Evolutionary conservation across 2,888 invertebrate genomes (phyloP), one percentile per base, ranked within the genome.

Genomic region (Tenodera sinensis): DNA sequence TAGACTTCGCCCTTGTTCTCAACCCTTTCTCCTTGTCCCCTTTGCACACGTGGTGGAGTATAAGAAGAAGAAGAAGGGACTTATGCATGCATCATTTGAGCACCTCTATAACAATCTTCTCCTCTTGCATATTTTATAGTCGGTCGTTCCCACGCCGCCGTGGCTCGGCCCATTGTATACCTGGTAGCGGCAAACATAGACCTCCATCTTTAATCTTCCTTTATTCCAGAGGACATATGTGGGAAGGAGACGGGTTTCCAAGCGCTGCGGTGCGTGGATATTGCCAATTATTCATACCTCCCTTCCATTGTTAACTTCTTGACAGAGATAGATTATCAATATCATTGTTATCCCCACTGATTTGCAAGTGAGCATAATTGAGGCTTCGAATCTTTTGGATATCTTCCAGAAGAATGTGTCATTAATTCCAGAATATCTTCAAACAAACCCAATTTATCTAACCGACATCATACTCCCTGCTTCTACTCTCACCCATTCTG

Each of bases 41-140:
- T 14, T 71, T 71, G 54, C 54, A 71, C 54, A 71, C 54, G 54
- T 34, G 47, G 30, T 28, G 83, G 15, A 83, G n/a, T 15, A 83
- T 3, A n/a, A 83, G 25, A 83, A 83, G 20, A 28, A n/a, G 34
- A 83, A 83, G 83, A 84, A 83, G 84, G 88, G 28, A 88, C 83
- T 88, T 82, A 84, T 84, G 85, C 84, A 88, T 88, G 88, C 88
- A 88, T 85, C 84, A 88, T 85, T 87, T 83, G 87, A 87, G 87
- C 83, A 83, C 34, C 27, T 87, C 81, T 30, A 82, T 30, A 30
- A 71, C 54, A 71, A 71, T 71, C 54, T 71, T 25, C 54, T 71
- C 85, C 42, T 34, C 88, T 84, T 88, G 88, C 88, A 88, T 88
- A 88, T 84, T 88, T 88, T 85, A 88, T n/a, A 27, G 28, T 81